These are phyloP conservation scores for Pheosia tremula DNA, from an alignment of 2,888 invertebrate species.

Conservation along the genomic window DNA sequence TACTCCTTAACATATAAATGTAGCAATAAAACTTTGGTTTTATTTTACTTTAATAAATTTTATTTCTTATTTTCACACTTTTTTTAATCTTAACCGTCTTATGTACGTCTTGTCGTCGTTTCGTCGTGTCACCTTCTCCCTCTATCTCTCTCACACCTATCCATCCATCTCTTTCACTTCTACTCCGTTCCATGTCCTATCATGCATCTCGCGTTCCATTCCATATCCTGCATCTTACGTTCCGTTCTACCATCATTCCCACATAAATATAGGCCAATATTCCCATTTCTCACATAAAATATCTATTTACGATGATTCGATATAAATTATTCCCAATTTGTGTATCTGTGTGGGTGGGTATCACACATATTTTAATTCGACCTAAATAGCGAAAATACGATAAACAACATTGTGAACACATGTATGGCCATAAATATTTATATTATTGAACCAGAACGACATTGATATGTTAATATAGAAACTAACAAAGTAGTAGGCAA, in stretches of 20 bases:
- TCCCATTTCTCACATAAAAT: slow-evolving; percentile 11
- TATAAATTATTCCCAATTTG: slow-evolving; percentile 23
- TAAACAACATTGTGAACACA: slow-evolving; percentile 38
- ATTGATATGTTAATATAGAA: slow-evolving; percentile 23
- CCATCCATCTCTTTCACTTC: too few relatives aligned
- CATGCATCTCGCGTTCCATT: too few relatives aligned
- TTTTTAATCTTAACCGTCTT: too few relatives aligned
- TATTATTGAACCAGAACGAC: slow-evolving; percentile 25
- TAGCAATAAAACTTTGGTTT: too few relatives aligned
- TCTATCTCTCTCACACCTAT: too few relatives aligned
- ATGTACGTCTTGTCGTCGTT: too few relatives aligned
- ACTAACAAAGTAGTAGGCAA: slow-evolving; percentile 18
- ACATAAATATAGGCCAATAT: slow-evolving; percentile 3
- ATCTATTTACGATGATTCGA: slow-evolving; percentile 16
- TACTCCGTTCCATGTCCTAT: too few relatives aligned
- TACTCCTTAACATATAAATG: too few relatives aligned
- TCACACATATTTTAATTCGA: slow-evolving; percentile 30
- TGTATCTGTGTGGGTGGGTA: slow-evolving; percentile 27
- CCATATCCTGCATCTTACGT: too few relatives aligned
- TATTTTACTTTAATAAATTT: too few relatives aligned
- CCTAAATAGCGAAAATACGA: slow-evolving; percentile 41
- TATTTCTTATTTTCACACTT: too few relatives aligned
- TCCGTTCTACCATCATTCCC: background rate
- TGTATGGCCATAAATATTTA: slow-evolving; percentile 37
- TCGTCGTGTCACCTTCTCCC: too few relatives aligned